phyloP scores from a whole-genome alignment of 2,797 vertebrate species.

The Balearica regulorum region DNA sequence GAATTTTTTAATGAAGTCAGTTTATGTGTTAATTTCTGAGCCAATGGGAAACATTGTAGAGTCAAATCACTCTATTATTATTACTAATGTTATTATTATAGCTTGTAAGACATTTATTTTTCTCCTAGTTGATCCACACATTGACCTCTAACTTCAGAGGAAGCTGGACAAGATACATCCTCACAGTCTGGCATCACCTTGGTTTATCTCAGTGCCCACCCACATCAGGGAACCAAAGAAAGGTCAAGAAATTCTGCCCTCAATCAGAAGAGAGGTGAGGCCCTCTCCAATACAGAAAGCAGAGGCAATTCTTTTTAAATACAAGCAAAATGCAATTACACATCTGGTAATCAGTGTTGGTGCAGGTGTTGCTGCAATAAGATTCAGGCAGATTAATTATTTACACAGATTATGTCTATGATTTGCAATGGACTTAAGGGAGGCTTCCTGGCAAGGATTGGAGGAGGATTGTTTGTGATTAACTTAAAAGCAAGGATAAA shows the following conservation, averaged over 20 bases:
- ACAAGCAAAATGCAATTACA: conserved; percentile 52
- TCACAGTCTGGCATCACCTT: not conserved
- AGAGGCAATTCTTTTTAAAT: conserved; percentile 53
- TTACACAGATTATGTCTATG: conserved; percentile 61
- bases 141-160: not conserved
- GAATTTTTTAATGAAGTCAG: not conserved
- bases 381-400: conserved; percentile 63
- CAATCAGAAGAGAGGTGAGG: not conserved
- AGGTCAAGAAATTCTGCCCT: conserved; percentile 17
- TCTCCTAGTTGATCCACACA: not conserved
- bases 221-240: not conserved
- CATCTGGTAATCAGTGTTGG: conserved; percentile 60
- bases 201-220: not conserved
- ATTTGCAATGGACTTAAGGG: conserved; percentile 48
- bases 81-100: not conserved
- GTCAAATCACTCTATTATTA: not conserved
- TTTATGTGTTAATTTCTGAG: not conserved
- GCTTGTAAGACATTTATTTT: not conserved
- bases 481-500: conserved; percentile 69
- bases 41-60: not conserved
- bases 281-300: not conserved
- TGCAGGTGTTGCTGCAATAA: conserved; percentile 64
- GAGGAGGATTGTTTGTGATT: conserved; percentile 46
- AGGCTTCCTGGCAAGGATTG: conserved; percentile 45
- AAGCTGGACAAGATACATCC: not conserved